Conservation (phyloP, 1,140 invertebrate species). For the Drosophila mayri region DNA sequence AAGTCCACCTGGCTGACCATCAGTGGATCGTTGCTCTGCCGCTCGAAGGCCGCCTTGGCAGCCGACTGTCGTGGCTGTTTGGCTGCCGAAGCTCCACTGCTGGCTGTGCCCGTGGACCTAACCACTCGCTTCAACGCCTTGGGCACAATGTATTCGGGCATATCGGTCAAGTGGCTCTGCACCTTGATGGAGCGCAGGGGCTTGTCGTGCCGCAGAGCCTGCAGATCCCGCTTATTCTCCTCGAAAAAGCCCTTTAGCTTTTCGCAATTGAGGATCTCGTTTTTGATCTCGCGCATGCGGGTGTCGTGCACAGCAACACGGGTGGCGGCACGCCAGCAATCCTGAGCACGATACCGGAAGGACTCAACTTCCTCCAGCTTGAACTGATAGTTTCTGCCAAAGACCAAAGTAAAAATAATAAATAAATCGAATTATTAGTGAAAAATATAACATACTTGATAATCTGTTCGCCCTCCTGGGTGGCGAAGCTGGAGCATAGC, state of each 20-base stretch:
- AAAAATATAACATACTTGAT: constrained; percentile 81
- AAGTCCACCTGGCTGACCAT: constrained; percentile 80
- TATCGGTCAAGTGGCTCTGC: constrained; percentile 94
- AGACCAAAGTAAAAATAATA: background rate
- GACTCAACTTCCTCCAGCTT: constrained; percentile 97
- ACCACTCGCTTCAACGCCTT: constrained; percentile 89
- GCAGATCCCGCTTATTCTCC: constrained; percentile 96
- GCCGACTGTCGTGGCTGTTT: constrained; percentile 61
- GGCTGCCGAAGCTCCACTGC: constrained; percentile 59
- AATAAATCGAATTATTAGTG: background rate
- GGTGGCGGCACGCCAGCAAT: constrained; percentile 97
- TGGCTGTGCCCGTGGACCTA: constrained; percentile 82
- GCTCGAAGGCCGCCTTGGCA: constrained; percentile 69
- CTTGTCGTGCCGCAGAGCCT: constrained; percentile 96
- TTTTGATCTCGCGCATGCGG: constrained; percentile 97
- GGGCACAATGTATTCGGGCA: constrained; percentile 97
- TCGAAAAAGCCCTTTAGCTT: constrained; percentile 98
- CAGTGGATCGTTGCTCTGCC: constrained; percentile 81
- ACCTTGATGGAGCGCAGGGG: constrained; percentile 94
- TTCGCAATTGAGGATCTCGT: constrained; percentile 96
- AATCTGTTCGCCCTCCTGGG: constrained; percentile 61
- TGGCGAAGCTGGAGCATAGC: constrained; percentile 87
- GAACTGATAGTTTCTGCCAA: constrained; percentile 94
- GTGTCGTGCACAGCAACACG: constrained; percentile 96
- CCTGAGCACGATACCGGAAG: constrained; percentile 96